phyloP scores from a whole-genome alignment of 2,888 invertebrate genomes.

The Ephialtes manifestator region DNA sequence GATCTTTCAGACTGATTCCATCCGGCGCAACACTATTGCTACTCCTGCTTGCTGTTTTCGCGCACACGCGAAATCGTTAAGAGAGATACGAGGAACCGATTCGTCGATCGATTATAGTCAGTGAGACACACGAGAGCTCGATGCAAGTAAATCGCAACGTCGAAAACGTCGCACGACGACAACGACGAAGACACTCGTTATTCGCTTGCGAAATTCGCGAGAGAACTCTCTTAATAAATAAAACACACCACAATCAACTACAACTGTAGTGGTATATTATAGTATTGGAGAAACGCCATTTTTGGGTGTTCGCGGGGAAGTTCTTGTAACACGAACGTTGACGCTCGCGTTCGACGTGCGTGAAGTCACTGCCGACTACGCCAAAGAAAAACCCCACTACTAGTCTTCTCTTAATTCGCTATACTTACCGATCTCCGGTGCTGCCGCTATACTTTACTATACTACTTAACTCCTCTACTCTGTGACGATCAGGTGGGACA shows the following conservation, averaged over 20 bases:
- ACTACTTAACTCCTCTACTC: background rate
- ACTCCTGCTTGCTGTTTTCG: background rate
- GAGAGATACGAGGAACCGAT: background rate
- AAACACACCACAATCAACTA: background rate
- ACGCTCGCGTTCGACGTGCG: constrained; percentile 78
- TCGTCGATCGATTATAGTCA: constrained; percentile 17
- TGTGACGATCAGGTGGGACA: constrained; percentile 61
- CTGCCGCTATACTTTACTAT: background rate
- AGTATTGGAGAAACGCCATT: constrained; percentile 81
- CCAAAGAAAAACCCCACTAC: constrained; percentile 68
- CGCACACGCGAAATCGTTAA: constrained; percentile 8
- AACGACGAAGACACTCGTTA: background rate
- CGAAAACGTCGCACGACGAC: background rate
- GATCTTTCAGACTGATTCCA: constrained; percentile 1
- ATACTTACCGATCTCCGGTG: constrained; percentile 25
- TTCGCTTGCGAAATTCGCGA: constrained; percentile 1
- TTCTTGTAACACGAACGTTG: constrained; percentile 65
- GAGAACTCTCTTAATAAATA: background rate
- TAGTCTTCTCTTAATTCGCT: constrained; percentile 27
- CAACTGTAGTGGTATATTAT: constrained; percentile 31
- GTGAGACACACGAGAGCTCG: constrained; percentile 37
- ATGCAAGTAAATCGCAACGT: constrained; percentile 22
- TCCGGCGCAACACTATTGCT: background rate
- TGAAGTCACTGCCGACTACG: constrained; percentile 78
- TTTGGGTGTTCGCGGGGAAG: constrained; percentile 76